A percentile compares a stretch with the other conserved stretches of the same genome.
Evolutionary conservation across 2,888 invertebrate genomes (phyloP).

Genomic region (Mycalesis mineus): DNA sequence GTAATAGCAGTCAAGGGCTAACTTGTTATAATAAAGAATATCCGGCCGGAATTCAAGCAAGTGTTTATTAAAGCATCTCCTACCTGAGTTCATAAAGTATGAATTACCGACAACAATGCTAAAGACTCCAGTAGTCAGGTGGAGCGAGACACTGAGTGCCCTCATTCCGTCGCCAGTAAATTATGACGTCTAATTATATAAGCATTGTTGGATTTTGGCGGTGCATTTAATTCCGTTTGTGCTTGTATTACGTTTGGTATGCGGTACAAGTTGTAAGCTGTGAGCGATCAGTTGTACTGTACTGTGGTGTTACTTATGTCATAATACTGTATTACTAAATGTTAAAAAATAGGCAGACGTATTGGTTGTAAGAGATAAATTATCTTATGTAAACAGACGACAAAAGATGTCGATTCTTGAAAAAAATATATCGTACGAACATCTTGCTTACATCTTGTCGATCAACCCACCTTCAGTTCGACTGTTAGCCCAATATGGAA

Average conservation of each 20-base stretch:
- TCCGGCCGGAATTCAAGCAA: not conserved
- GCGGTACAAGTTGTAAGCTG: constrained; percentile 30
- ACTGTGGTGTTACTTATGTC: no score
- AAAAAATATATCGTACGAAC: no score
- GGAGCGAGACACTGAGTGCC: constrained; percentile 42
- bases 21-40: not conserved
- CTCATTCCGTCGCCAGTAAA: constrained; percentile 48
- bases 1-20: no score
- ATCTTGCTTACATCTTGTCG: no score
- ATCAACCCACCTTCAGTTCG: no score
- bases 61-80: not conserved
- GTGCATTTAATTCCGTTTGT: constrained; percentile 70
- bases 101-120: constrained; percentile 25
- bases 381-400: no score
- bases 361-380: no score
- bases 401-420: no score
- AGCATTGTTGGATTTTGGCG: constrained; percentile 61
- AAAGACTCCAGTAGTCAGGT: constrained; percentile 37
- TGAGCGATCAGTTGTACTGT: not conserved
- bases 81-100: constrained; percentile 17
- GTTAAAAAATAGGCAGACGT: no score
- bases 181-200: constrained; percentile 69
- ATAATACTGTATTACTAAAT: no score
- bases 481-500: no score
- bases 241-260: constrained; percentile 37